Base-by-base conservation (phyloP, 2,888 invertebrate species). In the Conistra vaccinii region DNA sequence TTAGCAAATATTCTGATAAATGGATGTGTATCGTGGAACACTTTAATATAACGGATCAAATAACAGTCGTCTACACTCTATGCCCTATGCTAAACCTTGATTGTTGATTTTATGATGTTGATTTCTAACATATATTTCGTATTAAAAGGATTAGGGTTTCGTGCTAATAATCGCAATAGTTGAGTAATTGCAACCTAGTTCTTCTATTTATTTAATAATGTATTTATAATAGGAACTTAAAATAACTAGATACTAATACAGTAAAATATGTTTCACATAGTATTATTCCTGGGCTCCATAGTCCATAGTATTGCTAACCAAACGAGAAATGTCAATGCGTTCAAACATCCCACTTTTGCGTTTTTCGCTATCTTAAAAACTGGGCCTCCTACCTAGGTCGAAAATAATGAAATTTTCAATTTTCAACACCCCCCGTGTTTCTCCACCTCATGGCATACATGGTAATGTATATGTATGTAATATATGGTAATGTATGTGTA, bases 1-100 rank as follows among this genome's bases (percentile, higher is more conserved):
- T 48, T 53, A 35, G 20, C 10, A 76, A 79, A 79, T 76, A 76
- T 60, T 29, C 5, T 23, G 60, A 79, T 55, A 70, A 35, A 48
- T 39, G 29, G 14, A 12, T 39, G 45, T n/a, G 20, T 53, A 39
- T 14, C 29, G n/a, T 48, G 20, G 20, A 29, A 29, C 9, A 45
- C 35, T n/a, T 20, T 45, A 53, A 7, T 57, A n/a, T 29, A 63
- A 39, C 29, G 3, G 48, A 45, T 74, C 17, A 45, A 62, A 58
- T 39, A 39, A 23, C 20, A 39, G 23, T 35, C 9, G 6, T 58
- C 9, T 26, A 29, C 26, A 55, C 0, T 57, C 26, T 29, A n/a
- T 53, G 26, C 6, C 35, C 35, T 32, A 53, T 14, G 23, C 20
- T 20, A 26, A 32, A 10, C n/a, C 23, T 53, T 42, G 26, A n/a